These are phyloP conservation scores for Lacanobia oleracea DNA, from an alignment of 2,888 invertebrate genomes.

Conservation along the genomic window DNA sequence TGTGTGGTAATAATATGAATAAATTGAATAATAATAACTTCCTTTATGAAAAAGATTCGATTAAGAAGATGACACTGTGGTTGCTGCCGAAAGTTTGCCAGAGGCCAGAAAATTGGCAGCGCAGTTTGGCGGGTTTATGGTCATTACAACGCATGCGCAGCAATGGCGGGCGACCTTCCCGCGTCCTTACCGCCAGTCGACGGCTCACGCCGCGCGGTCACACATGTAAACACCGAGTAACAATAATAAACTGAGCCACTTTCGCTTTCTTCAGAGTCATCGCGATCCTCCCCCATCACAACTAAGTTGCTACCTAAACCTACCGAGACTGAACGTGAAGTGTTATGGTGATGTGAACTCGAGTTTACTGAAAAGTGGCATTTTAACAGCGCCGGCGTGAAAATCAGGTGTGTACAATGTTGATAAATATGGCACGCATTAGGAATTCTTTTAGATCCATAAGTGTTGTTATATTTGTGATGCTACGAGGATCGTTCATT, in stretches of 20 bases:
- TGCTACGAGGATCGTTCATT: background rate
- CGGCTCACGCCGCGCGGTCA: conserved; percentile 84
- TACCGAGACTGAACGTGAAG: conserved; percentile 67
- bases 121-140: conserved; percentile 69
- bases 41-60: too few relatives aligned
- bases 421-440: conserved; percentile 21
- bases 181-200: conserved; percentile 86
- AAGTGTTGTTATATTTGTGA: conserved; percentile 12
- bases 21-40: too few relatives aligned
- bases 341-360: conserved; percentile 75
- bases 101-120: conserved; percentile 76
- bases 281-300: conserved; percentile 53
- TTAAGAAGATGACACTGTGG: background rate
- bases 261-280: conserved; percentile 75
- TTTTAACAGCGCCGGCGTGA: conserved; percentile 59
- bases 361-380: conserved; percentile 63
- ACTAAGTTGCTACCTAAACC: background rate
- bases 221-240: conserved; percentile 80
- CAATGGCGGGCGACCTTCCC: conserved; percentile 82
- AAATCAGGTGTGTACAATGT: conserved; percentile 71
- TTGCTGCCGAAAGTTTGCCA: conserved; percentile 67
- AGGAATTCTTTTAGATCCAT: conserved; percentile 28
- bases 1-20: too few relatives aligned
- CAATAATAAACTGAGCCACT: conserved; percentile 73
- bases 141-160: conserved; percentile 84